Percentiles rank a stretch among this genome's conserved stretches.
These are phyloP conservation scores for Gopherus evgoodei DNA, from an alignment of 2,113 vertebrate genomes.

Conservation along the genomic window DNA sequence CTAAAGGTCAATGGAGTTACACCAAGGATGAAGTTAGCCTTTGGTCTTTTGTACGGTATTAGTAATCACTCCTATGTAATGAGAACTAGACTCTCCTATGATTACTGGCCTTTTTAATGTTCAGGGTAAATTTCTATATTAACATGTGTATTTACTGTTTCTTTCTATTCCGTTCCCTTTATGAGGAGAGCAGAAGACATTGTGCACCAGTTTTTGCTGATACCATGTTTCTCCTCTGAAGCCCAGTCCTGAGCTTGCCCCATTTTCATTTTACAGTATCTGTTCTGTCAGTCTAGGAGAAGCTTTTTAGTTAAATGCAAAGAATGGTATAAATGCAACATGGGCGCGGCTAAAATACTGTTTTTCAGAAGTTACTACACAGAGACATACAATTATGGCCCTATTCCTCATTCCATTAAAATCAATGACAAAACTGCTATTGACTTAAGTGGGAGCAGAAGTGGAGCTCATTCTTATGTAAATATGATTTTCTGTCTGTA, in stretches of 20 bases:
- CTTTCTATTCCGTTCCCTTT: background rate
- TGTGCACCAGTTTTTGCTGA: background rate
- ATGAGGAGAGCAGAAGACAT: background rate
- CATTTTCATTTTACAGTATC: background rate
- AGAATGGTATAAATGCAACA: background rate
- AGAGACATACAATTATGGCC: background rate
- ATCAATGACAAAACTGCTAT: background rate
- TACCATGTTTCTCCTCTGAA: background rate
- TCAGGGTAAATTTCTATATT: background rate
- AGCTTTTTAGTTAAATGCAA: background rate
- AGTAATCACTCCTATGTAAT: background rate
- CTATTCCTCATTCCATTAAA: background rate
- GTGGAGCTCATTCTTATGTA: background rate
- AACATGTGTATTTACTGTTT: background rate
- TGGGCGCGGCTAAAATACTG: background rate
- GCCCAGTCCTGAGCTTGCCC: background rate
- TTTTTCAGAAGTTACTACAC: background rate
- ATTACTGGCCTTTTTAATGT: background rate
- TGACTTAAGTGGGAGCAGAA: background rate
- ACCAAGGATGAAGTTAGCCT: conserved; percentile 28
- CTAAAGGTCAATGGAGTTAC: conserved; percentile 57
- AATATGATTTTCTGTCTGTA: background rate
- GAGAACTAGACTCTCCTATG: background rate
- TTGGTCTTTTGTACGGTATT: background rate
- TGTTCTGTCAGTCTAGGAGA: background rate